Base-by-base conservation (phyloP, 2,888 invertebrate genomes). In the Erynnis tages region DNA sequence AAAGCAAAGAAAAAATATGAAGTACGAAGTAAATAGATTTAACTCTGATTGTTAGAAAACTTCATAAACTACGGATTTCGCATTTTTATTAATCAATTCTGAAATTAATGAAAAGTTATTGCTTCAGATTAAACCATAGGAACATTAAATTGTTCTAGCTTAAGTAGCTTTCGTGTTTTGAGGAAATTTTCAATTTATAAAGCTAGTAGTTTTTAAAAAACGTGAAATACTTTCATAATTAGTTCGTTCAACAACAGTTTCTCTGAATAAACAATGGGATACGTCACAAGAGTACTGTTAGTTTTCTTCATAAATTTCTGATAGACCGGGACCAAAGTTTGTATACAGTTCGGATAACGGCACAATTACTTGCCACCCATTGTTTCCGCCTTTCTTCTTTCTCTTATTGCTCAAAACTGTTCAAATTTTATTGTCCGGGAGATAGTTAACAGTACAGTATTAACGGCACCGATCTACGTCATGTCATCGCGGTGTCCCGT, bases 371-470 rank as follows among this genome's bases (percentile, higher is more conserved):
- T 27, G 25, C 29, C 19, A 8, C 38, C 14, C 41, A 47, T 38
- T 53, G 53, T 47, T 41, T 16, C 23, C 29, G 29, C 40, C 65
- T 65, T 70, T 70, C 69, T 69, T 58, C 65, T 59, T 61, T 69
- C 67, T 60, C 67, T 69, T 61, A 76, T 83, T 76, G 77, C 69
- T 68, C 79, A 73, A 80, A 78, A 76, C 69, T 67, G 67, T 75
- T 60, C 61, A 63, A 58, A 62, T 60, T 56, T 49, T 41, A 49
- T 49, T 49, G 34, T 32, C 25, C 53, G 45, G 45, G 5, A 40
- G 57, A 58, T 47, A 58, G 55, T 54, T 58, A 66, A 68, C 66
- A 54, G 68, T 62, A 61, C 57, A 54, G 47, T 56, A 60, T 60
- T 66, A 69, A 71, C 71, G 64, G 67, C 23, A 35, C 5, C 25